phyloP scores from a whole-genome alignment of 1,140 invertebrate species.

The Coenobita brevimanus region DNA sequence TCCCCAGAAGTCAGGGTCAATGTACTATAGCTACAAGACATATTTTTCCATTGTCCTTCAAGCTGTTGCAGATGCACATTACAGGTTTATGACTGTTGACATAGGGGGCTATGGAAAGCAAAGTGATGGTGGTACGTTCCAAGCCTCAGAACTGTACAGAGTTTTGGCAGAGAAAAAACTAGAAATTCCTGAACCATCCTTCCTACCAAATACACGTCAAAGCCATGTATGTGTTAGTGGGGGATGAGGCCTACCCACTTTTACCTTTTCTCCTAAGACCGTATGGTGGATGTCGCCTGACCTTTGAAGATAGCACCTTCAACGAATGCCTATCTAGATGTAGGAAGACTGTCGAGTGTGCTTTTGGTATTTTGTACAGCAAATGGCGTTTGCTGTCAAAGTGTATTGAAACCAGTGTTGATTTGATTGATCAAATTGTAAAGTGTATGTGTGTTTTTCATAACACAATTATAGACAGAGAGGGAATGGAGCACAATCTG shows the following conservation, averaged over 20 bases:
- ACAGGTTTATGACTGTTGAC: too few relatives aligned
- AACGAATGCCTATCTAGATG: conserved; percentile 51
- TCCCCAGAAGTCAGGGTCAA: conserved; percentile 66
- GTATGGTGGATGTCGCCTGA: conserved; percentile 23
- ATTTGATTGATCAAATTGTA: too few relatives aligned
- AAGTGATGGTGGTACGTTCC: conserved; percentile 67
- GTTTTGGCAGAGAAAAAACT: conserved; percentile 24
- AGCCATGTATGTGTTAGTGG: conserved; percentile 3
- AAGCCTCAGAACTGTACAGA: conserved; percentile 24
- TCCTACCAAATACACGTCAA: conserved; percentile 50
- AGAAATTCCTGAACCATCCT: conserved; percentile 26
- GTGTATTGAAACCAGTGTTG: too few relatives aligned
- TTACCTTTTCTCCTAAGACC: conserved; percentile 19
- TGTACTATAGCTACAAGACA: conserved; percentile 70
- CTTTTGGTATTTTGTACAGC: conserved; percentile 49
- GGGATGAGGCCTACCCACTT: conserved; percentile 48
- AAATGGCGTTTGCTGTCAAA: conserved; percentile 48
- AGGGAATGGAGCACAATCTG: too few relatives aligned
- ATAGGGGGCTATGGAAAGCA: conserved; percentile 68
- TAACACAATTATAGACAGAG: too few relatives aligned
- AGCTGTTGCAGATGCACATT: too few relatives aligned
- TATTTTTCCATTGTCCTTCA: too few relatives aligned
- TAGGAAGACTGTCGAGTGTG: conserved; percentile 47
- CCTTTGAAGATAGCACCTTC: conserved; percentile 36
- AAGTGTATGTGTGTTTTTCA: too few relatives aligned